Percentiles rank a stretch among this genome's conserved stretches.
These are phyloP conservation scores for Pasiphila rectangulata DNA, from an alignment of 2,888 invertebrate genomes.

Conservation along the genomic window DNA sequence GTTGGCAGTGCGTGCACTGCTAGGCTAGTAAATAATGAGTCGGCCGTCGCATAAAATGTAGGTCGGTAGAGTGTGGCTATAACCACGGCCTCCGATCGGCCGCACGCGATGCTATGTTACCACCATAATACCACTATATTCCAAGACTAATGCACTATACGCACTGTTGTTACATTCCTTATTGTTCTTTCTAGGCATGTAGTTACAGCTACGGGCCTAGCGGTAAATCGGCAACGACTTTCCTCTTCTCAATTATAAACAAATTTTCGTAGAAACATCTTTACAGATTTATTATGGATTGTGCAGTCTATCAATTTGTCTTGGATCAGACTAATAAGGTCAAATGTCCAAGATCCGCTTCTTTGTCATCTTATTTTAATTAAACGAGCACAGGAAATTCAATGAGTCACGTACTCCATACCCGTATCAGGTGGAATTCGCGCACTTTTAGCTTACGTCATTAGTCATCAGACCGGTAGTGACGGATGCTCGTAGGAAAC, in stretches of 20 bases:
- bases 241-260: conserved; percentile 1
- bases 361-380: conserved; percentile 31
- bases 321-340: too few relatives aligned
- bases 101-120: conserved; percentile 65
- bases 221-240: conserved; percentile 32
- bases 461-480: conserved; percentile 51
- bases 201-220: conserved; percentile 32
- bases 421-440: conserved; percentile 59
- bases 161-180: conserved; percentile 49
- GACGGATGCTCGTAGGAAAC: conserved; percentile 35
- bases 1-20: conserved; percentile 58
- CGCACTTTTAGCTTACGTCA: conserved; percentile 72
- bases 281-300: background rate
- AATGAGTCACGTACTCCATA: conserved; percentile 60
- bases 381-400: conserved; percentile 51
- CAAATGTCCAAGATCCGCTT: conserved; percentile 19
- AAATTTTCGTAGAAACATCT: background rate
- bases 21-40: conserved; percentile 67
- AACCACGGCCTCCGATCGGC: conserved; percentile 52
- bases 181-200: conserved; percentile 45
- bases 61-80: conserved; percentile 73
- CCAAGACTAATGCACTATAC: conserved; percentile 42
- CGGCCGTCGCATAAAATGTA: conserved; percentile 75
- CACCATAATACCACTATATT: conserved; percentile 40
- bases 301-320: background rate